Evolutionary conservation across 2,888 invertebrate species (phyloP), one percentile per base, ranked within the genome.

Genomic region (Aleiodes alternator): DNA sequence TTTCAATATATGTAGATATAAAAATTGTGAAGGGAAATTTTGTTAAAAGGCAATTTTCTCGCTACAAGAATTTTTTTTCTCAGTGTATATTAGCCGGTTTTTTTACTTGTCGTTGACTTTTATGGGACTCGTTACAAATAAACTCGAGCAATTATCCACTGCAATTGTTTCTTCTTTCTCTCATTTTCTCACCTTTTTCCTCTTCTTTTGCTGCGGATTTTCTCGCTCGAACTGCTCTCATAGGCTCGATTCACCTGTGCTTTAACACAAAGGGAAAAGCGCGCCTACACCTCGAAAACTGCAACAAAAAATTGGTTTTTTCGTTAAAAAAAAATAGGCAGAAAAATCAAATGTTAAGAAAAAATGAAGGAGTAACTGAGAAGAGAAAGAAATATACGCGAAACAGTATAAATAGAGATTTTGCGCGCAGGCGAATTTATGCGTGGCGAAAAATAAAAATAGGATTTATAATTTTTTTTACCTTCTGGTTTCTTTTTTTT

Each of bases 371-470:
- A 53, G 16, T 16, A 53, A 53, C 14, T 53, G 14, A 53, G 57
- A 68, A 50, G 31, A 68, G 50, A 68, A 68, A 69, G 55, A 73
- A 68, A 75, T 57, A 55, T 51, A 71, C 55, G 55, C n/a, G 23
- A 53, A 51, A 51, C 50, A 72, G 71, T 75, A 75, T 72, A 75
- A 75, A 75, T 75, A 80, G 80, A 80, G 74, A 81, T 81, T 43
- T 80, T 80, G 76, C 80, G 78, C 61, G 78, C 23, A 73, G 75
- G 72, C 55, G 73, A 81, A 81, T 81, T 79, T 76, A 77, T 79
- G 76, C 70, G 73, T 73, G 72, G 61, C 69, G 34, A 61, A 7
- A 73, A 72, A 72, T 77, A 78, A 77, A 80, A 80, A 80, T 78
- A 79, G 79, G 73, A 61, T 51, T 76, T 77, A 51, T 68, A 9